A percentile compares a stretch with the other conserved stretches of the same genome.
These are phyloP conservation scores for Tetramorium parvispinum DNA, from an alignment of 1,140 invertebrate genomes.

Conservation along the genomic window DNA sequence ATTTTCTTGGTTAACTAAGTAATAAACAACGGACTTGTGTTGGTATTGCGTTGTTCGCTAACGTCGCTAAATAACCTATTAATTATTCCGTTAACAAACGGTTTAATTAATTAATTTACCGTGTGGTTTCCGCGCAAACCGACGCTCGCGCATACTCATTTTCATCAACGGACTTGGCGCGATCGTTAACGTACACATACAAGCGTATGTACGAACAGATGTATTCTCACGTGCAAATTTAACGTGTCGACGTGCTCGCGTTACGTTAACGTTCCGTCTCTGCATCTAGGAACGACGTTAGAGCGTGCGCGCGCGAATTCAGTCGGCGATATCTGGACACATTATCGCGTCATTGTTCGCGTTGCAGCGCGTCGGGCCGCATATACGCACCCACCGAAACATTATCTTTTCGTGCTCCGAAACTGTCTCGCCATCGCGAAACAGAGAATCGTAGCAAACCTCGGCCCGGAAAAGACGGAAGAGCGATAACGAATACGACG, in stretches of 20 bases:
- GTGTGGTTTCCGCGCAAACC: not conserved
- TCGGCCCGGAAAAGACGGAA: constrained; percentile 32
- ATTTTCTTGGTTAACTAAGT: not conserved
- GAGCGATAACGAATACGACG: constrained; percentile 34
- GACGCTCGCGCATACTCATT: not conserved
- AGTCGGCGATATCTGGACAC: constrained; percentile 29
- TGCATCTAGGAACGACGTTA: constrained; percentile 4
- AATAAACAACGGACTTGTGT: not conserved
- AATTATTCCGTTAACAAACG: constrained; percentile 48
- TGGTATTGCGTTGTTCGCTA: not conserved
- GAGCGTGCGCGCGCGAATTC: not conserved
- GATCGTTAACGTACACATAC: constrained; percentile 30
- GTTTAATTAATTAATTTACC: constrained; percentile 50
- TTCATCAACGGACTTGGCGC: constrained; percentile 16
- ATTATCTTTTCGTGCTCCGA: constrained; percentile 41
- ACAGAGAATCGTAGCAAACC: not conserved
- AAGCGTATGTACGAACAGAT: not conserved
- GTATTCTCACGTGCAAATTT: constrained; percentile 38
- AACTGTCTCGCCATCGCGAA: constrained; percentile 3
- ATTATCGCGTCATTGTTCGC: constrained; percentile 50
- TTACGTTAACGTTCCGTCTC: constrained; percentile 27
- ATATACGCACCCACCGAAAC: constrained; percentile 11
- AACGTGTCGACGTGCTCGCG: constrained; percentile 45
- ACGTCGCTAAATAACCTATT: not conserved
- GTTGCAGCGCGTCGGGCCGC: constrained; percentile 12